These are phyloP conservation scores for Phrynosoma platyrhinos DNA, from an alignment of 2,113 vertebrate genomes.

Conservation along the genomic window DNA sequence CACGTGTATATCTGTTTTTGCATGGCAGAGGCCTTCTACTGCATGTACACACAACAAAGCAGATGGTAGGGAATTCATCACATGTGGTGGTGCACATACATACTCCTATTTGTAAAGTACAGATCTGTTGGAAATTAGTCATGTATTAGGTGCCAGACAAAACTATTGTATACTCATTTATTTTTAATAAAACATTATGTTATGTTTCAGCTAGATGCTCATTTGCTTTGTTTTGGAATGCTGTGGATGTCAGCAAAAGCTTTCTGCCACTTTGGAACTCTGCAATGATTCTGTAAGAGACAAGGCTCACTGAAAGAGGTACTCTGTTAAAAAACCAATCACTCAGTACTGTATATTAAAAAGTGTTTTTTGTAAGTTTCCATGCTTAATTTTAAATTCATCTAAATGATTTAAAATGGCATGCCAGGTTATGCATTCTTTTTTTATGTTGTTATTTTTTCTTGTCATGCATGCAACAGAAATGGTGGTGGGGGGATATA, in stretches of 20 bases:
- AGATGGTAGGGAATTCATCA: not conserved
- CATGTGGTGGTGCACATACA: not conserved
- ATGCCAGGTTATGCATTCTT: not conserved
- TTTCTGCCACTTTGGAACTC: not conserved
- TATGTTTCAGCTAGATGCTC: not conserved
- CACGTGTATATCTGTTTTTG: not conserved
- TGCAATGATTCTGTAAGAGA: not conserved
- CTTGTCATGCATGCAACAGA: slow-evolving; percentile 36
- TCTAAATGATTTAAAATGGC: slow-evolving; percentile 33
- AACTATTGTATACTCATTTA: not conserved
- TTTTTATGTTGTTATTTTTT: slow-evolving; percentile 17
- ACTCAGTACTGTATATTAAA: slow-evolving; percentile 15
- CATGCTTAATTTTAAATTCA: slow-evolving; percentile 25
- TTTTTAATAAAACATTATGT: not conserved
- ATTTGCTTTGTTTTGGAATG: not conserved
- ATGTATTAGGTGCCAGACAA: not conserved
- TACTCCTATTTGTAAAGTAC: not conserved
- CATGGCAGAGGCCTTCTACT: not conserved
- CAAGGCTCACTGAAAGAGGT: slow-evolving; percentile 36
- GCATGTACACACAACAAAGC: not conserved
- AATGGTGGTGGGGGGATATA: not conserved
- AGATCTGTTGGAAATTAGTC: not conserved
- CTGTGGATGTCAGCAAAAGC: slow-evolving; percentile 3
- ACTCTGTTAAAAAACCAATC: not conserved
- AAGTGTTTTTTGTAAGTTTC: slow-evolving; percentile 26